Evolutionary conservation across 2,797 vertebrate species (phyloP).

Genomic region (Cephalopachus bancanus): DNA sequence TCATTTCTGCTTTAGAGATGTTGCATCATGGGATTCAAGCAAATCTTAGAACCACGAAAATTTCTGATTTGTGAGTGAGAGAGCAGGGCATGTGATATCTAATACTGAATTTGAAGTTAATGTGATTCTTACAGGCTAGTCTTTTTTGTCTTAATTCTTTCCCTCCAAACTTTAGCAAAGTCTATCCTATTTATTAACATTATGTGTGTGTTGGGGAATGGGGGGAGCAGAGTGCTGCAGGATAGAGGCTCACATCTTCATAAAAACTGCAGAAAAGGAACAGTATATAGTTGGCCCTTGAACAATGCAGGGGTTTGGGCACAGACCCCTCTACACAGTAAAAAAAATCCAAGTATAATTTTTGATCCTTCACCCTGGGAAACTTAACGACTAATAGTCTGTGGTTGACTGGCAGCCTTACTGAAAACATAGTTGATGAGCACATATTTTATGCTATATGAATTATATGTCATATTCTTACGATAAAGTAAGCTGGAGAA

Average conservation of each 20-base stretch:
- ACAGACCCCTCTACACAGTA: not conserved
- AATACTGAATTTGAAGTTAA: constrained; percentile 44
- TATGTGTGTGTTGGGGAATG: not conserved
- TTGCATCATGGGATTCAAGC: constrained; percentile 27
- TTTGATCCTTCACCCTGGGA: not conserved
- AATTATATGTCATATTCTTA: not conserved
- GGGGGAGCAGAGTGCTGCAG: not conserved
- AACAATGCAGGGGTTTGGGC: not conserved
- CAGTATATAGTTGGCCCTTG: not conserved
- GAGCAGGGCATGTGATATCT: not conserved
- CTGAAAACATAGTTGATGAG: not conserved
- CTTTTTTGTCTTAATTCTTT: constrained; percentile 24
- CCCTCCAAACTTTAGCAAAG: not conserved
- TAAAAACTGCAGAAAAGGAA: constrained; percentile 47
- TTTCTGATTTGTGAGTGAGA: constrained; percentile 10
- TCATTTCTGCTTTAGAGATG: constrained; percentile 46
- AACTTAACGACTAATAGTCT: not conserved
- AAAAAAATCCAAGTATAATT: not conserved
- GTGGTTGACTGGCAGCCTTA: not conserved
- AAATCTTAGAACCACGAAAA: constrained; percentile 36
- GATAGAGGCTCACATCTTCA: not conserved
- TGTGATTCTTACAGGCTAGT: constrained; percentile 22
- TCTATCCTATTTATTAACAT: not conserved
- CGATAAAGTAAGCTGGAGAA: not conserved
- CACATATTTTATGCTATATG: not conserved